phyloP scores from a whole-genome alignment of 2,797 vertebrate species.

The Gallinago stenura region DNA sequence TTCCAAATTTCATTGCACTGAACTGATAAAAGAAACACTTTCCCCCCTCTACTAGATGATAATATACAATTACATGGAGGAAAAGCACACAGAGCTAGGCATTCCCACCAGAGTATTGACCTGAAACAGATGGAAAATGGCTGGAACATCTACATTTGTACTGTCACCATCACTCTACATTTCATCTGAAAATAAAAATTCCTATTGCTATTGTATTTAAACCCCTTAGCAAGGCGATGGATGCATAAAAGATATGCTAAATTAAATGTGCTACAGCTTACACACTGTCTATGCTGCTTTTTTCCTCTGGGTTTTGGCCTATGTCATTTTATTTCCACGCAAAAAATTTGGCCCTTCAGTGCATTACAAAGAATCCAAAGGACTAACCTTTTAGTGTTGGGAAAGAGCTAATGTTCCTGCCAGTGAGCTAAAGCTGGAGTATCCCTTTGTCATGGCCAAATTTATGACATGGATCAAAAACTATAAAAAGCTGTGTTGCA shows the following conservation, averaged over 20 bases:
- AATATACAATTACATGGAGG: not conserved
- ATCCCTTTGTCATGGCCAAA: conserved; percentile 81
- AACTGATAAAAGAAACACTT: conserved; percentile 27
- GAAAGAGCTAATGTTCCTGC: conserved; percentile 76
- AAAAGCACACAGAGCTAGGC: not conserved
- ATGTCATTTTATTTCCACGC: conserved; percentile 29
- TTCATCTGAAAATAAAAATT: not conserved
- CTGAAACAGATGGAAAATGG: not conserved
- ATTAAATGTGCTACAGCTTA: not conserved
- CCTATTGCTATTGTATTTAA: not conserved
- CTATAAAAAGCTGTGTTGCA: conserved; percentile 82
- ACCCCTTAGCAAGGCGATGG: not conserved
- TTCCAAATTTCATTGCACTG: conserved; percentile 30
- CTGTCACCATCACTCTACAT: not conserved
- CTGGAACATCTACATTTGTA: not conserved
- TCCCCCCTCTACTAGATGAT: not conserved
- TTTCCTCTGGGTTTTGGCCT: conserved; percentile 2
- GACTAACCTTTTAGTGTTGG: conserved; percentile 69
- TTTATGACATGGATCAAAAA: conserved; percentile 84
- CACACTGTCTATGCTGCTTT: not conserved
- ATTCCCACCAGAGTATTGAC: not conserved
- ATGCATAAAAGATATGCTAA: not conserved
- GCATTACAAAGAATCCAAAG: conserved; percentile 58
- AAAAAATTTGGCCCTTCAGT: conserved; percentile 56
- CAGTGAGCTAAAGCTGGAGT: conserved; percentile 77